Evolutionary conservation across 2,888 invertebrate species (phyloP), one percentile per base, ranked within the genome.

Genomic region (Hypomecis punctinalis): DNA sequence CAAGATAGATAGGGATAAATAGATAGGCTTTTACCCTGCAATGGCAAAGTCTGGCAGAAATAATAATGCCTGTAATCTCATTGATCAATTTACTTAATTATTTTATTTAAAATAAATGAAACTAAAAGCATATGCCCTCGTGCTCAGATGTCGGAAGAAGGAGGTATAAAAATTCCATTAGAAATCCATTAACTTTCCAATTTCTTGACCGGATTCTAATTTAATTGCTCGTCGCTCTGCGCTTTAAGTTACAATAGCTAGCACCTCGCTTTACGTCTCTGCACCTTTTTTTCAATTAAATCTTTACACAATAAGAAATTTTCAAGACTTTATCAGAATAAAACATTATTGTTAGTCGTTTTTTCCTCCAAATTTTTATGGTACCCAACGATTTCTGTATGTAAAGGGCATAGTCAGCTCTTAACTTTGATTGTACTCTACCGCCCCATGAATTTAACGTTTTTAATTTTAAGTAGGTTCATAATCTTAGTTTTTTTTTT

Each of bases 111-210:
- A 42, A 35, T 48, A 57, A 33, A 37, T 46, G 23, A 23, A 23
- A 23, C 23, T 23, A 43, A 13, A 56, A n/a, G 11, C 8, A 40
- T 56, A 53, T 59, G 59, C 61, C 39, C 40, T 54, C 46, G 5
- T 43, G 51, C 43, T 60, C n/a, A 56, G 48, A 36, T 66, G 62
- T 56, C 54, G 33, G 40, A 55, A 51, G 11, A 40, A 61, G 56
- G 37, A 51, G 56, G 57, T 68, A 61, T 69, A 67, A 67, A 68
- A 68, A 71, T 66, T 76, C 74, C 77, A 78, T 79, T 76, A 82
- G 75, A 75, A 82, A 77, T 79, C 82, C 81, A 80, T 82, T 81
- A 80, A 80, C 73, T 78, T 83, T 82, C 76, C 80, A 76, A 79
- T 83, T 81, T 73, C 76, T 73, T 70, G 73, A 70, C 75, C 71